These are phyloP conservation scores for Sciurus carolinensis DNA, from an alignment of 2,797 vertebrate species.

Conservation along the genomic window DNA sequence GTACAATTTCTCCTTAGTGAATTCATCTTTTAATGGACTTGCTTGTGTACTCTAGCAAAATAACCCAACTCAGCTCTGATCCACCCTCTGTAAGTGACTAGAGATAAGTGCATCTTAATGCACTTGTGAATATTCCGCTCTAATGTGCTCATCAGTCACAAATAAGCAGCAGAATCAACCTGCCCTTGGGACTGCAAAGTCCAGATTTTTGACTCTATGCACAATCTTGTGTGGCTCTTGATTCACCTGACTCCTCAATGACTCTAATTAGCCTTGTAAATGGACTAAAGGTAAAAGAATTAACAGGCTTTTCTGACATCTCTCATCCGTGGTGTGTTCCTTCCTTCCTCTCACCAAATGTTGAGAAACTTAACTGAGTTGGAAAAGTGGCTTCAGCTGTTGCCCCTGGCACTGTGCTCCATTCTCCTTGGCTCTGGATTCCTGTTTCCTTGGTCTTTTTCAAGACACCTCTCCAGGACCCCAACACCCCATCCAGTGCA, in stretches of 20 bases:
- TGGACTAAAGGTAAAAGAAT: neutral
- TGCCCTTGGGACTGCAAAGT: neutral
- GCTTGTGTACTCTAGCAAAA: slow-evolving; percentile 53
- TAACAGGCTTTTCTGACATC: neutral
- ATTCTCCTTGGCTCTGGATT: neutral
- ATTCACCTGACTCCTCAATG: neutral
- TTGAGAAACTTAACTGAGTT: neutral
- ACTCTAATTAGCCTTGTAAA: neutral
- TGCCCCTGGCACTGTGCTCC: neutral
- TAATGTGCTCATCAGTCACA: neutral
- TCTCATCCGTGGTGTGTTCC: neutral
- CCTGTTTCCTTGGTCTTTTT: neutral
- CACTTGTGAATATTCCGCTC: neutral
- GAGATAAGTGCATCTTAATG: slow-evolving; percentile 3
- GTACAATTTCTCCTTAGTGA: neutral
- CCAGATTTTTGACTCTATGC: neutral
- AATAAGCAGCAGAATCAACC: neutral
- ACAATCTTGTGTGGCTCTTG: neutral
- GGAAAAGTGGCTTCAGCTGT: neutral
- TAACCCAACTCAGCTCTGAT: neutral
- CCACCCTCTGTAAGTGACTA: neutral
- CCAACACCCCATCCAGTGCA: neutral
- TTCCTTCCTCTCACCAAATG: neutral
- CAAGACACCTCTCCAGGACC: neutral
- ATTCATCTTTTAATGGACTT: slow-evolving; percentile 56